Conservation (phyloP, 1,140 invertebrate species). For the Chlorops oryzae region DNA sequence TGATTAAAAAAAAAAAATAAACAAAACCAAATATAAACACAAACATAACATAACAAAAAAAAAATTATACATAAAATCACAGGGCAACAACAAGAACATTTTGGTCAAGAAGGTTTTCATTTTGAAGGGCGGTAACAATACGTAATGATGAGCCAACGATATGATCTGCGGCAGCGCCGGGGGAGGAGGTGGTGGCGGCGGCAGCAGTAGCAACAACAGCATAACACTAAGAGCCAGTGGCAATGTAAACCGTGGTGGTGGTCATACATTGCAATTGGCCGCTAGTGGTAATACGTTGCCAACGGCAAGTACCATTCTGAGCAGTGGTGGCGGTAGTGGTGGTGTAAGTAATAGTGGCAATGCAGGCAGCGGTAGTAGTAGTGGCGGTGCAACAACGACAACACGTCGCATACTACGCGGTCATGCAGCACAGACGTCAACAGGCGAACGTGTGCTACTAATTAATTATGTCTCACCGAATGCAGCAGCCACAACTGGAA, state of each 20-base stretch:
- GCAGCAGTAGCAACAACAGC: slow-evolving; percentile 20
- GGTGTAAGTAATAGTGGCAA: slow-evolving; percentile 10
- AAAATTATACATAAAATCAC: slow-evolving; percentile 1
- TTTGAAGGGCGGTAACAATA: slow-evolving; percentile 48
- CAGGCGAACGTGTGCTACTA: slow-evolving; percentile 41
- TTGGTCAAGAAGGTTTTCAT: slow-evolving; percentile 49
- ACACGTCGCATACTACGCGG: slow-evolving; percentile 35
- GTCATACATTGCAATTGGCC: slow-evolving; percentile 8
- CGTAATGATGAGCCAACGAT: slow-evolving; percentile 49
- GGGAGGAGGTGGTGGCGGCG: slow-evolving; percentile 29
- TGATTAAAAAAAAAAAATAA: slow-evolving; percentile 30
- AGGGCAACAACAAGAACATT: slow-evolving; percentile 49
- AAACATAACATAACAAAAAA: slow-evolving; percentile 15
- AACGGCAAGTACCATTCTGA: background rate
- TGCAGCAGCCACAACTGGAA: slow-evolving; percentile 16
- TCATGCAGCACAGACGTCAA: slow-evolving; percentile 41
- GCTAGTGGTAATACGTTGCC: background rate
- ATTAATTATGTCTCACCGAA: slow-evolving; percentile 41
- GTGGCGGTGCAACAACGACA: too few species aligned
- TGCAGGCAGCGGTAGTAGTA: slow-evolving; percentile 11
- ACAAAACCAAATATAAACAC: slow-evolving; percentile 10
- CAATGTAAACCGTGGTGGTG: background rate
- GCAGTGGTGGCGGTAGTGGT: slow-evolving; percentile 5
- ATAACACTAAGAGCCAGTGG: background rate
- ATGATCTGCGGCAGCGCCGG: slow-evolving; percentile 46